Evolutionary conservation across 2,113 vertebrate species (phyloP).

Genomic region (Oryzias melastigma): DNA sequence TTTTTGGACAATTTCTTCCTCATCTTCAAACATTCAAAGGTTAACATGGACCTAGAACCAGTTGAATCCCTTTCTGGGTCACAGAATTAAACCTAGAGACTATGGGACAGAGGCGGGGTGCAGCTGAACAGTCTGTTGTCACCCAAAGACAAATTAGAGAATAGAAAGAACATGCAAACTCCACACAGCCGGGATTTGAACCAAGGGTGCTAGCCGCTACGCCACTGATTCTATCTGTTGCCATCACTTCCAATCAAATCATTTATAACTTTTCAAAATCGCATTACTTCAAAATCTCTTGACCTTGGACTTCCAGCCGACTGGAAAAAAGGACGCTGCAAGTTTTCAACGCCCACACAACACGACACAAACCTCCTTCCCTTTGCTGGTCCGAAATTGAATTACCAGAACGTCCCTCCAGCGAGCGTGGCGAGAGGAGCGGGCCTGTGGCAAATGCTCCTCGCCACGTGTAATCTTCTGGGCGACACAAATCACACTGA

Average conservation of each 20-base stretch:
- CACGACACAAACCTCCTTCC: slow-evolving; percentile 47
- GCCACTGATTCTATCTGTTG: no score
- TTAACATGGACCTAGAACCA: no score
- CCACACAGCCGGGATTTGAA: no score
- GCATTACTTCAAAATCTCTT: not conserved
- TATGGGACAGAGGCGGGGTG: no score
- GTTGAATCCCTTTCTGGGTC: no score
- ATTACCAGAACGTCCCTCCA: slow-evolving; percentile 52
- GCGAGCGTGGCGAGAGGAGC: slow-evolving; percentile 39
- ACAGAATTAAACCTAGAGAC: no score
- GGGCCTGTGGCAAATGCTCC: slow-evolving; percentile 44
- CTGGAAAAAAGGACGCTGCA: not conserved
- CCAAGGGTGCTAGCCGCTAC: no score
- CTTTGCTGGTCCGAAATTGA: slow-evolving; percentile 53
- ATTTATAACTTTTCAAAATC: not conserved
- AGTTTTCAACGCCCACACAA: slow-evolving; percentile 10
- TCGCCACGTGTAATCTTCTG: slow-evolving; percentile 41
- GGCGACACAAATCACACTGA: slow-evolving; percentile 59
- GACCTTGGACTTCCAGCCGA: not conserved
- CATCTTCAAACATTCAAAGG: no score
- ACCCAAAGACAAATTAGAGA: no score
- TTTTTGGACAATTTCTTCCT: no score
- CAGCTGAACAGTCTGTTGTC: no score
- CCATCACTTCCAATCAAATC: not conserved
- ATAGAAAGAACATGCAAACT: no score